Evolutionary conservation across 2,113 vertebrate genomes (phyloP).

Genomic region (Colius striatus): DNA sequence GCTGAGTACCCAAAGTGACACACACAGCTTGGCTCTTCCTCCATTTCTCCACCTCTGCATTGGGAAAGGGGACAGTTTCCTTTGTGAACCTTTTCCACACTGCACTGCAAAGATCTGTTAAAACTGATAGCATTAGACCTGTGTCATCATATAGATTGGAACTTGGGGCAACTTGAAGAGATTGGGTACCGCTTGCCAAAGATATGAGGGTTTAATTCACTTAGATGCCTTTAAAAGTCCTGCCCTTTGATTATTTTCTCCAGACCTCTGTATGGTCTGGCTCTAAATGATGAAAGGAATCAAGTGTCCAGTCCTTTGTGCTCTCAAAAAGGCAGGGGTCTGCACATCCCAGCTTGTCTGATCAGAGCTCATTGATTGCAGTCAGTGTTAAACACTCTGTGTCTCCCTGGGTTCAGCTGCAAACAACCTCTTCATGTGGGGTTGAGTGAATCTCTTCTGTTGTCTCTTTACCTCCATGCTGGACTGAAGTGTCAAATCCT

Average conservation of each 20-base stretch:
- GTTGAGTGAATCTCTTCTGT: neutral
- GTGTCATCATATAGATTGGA: neutral
- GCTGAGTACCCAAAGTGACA: neutral
- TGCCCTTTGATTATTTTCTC: neutral
- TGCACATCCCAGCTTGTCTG: neutral
- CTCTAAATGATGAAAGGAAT: neutral
- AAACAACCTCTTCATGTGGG: neutral
- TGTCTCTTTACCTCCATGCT: neutral
- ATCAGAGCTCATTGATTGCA: neutral
- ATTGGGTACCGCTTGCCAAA: neutral
- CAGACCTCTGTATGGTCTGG: neutral
- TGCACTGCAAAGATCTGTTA: neutral
- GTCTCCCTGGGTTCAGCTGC: neutral
- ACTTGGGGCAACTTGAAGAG: neutral
- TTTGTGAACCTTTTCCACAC: neutral
- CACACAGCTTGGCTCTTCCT: neutral
- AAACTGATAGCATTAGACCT: neutral
- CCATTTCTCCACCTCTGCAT: neutral
- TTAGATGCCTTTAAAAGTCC: neutral
- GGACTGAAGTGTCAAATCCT: neutral
- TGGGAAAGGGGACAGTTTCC: neutral
- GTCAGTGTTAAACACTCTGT: rapidly evolving
- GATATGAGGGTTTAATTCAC: neutral
- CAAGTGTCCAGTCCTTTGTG: neutral
- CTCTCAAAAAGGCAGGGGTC: neutral